Base-by-base conservation (phyloP, 1,140 invertebrate genomes). In the Octopus sinensis region DNA sequence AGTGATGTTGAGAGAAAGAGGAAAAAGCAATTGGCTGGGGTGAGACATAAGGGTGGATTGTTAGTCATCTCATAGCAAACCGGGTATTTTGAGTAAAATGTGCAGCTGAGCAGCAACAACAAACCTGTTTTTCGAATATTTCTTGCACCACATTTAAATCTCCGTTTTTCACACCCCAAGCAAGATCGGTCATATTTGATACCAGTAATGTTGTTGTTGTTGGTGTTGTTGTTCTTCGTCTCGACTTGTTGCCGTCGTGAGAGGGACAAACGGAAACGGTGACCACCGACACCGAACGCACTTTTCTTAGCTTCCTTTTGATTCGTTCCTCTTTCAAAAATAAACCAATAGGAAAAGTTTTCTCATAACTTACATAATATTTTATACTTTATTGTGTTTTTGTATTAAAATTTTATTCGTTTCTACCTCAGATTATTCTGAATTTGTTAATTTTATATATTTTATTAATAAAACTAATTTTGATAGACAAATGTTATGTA, bases 131-230 rank as follows among this genome's bases (percentile, higher is more conserved):
- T 90, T 96, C 95, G 83, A 97, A 93, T 84, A 95, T 94, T 89
- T 96, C 94, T 91, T 95, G 95, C 23, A 98, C 96, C 92, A 95
- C 94, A 86, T 97, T 96, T 86, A 97, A 92, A 91, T 98, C 96
- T 78, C 96, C 96, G 90, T 97, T 98, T 92, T 97, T 97, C 83
- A 98, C 95, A 88, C 95, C 95, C 96, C 96, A 97, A 83, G 96
- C 94, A 89, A 97, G 93, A 91, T 79, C 77, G 17, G 9, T 53
- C 53, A 77, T 52, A 4, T n/a, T 77, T 51, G 5, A 53, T 43
- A 23, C 23, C 23, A 23, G 23, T 23, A 23, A 12, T n/a, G 56
- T 62, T 62, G 56, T 62, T 62, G 56, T 62, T 62, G 56, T 62
- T 76, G 43, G 10, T 76, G 75, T 51, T 51, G 75, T 3, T 10